Base-by-base conservation (phyloP, 2,888 invertebrate species). In the Pegoplata infirma region DNA sequence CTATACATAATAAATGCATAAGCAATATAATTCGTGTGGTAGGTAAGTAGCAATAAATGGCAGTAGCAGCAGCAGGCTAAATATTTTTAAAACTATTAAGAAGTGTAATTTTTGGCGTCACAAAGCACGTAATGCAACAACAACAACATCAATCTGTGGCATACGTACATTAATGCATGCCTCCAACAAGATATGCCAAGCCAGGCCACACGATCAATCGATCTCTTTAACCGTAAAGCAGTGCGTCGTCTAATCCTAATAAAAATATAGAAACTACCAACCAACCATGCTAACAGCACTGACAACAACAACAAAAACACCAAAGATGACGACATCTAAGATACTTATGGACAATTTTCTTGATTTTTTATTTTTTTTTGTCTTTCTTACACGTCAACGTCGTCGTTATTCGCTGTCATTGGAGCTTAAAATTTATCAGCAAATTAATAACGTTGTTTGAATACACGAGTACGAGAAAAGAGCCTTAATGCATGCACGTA, bases 221-320 rank as follows among this genome's bases (percentile, higher is more conserved):
- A 75, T 79, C 75, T 71, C 67, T 56, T 79, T 72, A 67, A 75
- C 10, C 61, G 36, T 59, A 75, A 61, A 68, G 12, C 58, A 61
- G 71, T 51, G 67, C 80, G 73, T 81, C 80, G 73, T 81, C 80
- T 81, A 82, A 82, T 82, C 82, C 81, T 79, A 80, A 82, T 81
- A 80, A 82, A n/a, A n/a, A n/a, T n/a, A n/a, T n/a, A n/a, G n/a
- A n/a, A 82, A 82, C 80, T 69, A 61, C 72, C 75, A 74, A 71
- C 74, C 68, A 68, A 51, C n/a, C n/a, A n/a, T n/a, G 53, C 40
- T 44, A 53, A 28, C 8, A 16, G 0, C 36, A 58, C 49, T 49
- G 23, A 63, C 40, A 66, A n/a, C 47, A 49, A 17, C 17, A 12
- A 32, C 64, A 55, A n/a, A 32, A 32, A 32, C 59, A 53, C 58